A percentile compares a stretch with the other conserved stretches of the same genome.
Evolutionary conservation across 2,113 vertebrate genomes (phyloP).

Genomic region (Odobenus rosmarus): DNA sequence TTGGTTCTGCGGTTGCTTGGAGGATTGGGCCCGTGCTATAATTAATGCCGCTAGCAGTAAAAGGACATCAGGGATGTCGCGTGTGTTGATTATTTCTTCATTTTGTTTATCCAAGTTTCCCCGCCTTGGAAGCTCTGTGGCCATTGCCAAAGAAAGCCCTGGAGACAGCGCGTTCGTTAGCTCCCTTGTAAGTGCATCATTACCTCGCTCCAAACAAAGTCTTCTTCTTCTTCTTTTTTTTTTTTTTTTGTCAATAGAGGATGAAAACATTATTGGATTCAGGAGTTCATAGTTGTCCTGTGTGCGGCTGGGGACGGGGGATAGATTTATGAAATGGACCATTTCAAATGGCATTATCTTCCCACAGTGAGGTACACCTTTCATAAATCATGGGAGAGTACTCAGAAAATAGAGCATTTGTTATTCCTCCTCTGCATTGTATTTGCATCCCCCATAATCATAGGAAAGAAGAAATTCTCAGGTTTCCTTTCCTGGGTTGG

Average conservation of each 20-base stretch:
- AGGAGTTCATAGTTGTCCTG: slow-evolving; percentile 86
- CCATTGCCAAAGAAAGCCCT: slow-evolving; percentile 85
- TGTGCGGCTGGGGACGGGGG: slow-evolving; percentile 84
- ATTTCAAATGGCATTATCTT: slow-evolving; percentile 94
- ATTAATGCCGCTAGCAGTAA: slow-evolving; percentile 85
- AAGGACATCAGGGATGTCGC: slow-evolving; percentile 84
- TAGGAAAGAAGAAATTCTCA: background rate
- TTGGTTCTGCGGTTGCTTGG: slow-evolving; percentile 62
- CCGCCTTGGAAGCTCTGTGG: slow-evolving; percentile 84
- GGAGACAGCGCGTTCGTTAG: slow-evolving; percentile 82
- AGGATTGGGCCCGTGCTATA: slow-evolving; percentile 77
- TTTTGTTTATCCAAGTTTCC: slow-evolving; percentile 86
- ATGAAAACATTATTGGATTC: slow-evolving; percentile 92
- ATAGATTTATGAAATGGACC: slow-evolving; percentile 96
- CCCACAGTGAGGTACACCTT: slow-evolving; percentile 91
- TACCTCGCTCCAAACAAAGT: slow-evolving; percentile 89
- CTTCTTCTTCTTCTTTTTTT: slow-evolving; percentile 64
- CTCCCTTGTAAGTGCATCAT: slow-evolving; percentile 87
- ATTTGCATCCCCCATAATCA: slow-evolving; percentile 79
- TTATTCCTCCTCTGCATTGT: slow-evolving; percentile 82
- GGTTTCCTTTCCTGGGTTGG: background rate
- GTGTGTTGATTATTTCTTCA: slow-evolving; percentile 87
- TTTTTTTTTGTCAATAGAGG: slow-evolving; percentile 88
- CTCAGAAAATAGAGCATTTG: slow-evolving; percentile 87
- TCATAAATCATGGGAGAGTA: slow-evolving; percentile 91